Percentiles rank a stretch among this genome's conserved stretches.
Conservation (phyloP, 2,797 vertebrate species). For the Alexandromys oeconomus region DNA sequence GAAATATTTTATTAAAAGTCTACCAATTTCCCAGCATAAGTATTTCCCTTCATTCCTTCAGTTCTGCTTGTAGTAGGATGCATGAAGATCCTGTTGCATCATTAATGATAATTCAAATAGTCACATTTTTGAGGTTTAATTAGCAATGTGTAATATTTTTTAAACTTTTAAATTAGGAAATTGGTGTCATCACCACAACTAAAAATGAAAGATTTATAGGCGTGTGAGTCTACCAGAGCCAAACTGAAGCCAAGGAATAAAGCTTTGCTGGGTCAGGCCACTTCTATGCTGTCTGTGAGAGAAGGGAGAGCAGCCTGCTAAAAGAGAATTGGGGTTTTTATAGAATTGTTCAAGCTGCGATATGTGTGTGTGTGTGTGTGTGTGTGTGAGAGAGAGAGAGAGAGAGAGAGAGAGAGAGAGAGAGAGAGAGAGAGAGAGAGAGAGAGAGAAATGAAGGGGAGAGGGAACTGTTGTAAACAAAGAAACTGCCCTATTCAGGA, state of each 20-base stretch:
- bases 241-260: neutral
- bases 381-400: no score
- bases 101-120: constrained; percentile 56
- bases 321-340: neutral
- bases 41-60: constrained; percentile 28
- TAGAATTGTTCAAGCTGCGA: neutral
- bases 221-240: neutral
- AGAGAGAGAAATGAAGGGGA: no score
- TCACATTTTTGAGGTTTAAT: constrained; percentile 35
- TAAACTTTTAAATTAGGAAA: constrained; percentile 17
- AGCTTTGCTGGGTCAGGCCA: neutral
- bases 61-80: constrained; percentile 31
- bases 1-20: constrained; percentile 11
- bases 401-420: no score
- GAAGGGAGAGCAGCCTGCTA: neutral
- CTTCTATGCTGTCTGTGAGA: neutral
- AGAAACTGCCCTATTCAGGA: no score
- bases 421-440: no score
- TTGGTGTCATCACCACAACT: neutral
- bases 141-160: constrained; percentile 11
- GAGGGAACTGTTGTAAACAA: no score
- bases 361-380: neutral
- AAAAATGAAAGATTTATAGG: neutral
- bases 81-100: constrained; percentile 25
- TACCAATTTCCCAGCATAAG: constrained; percentile 12